Percentiles rank a stretch among this genome's conserved stretches.
These are phyloP conservation scores for Andrena trimmerana DNA, from an alignment of 2,888 invertebrate species.

Conservation along the genomic window DNA sequence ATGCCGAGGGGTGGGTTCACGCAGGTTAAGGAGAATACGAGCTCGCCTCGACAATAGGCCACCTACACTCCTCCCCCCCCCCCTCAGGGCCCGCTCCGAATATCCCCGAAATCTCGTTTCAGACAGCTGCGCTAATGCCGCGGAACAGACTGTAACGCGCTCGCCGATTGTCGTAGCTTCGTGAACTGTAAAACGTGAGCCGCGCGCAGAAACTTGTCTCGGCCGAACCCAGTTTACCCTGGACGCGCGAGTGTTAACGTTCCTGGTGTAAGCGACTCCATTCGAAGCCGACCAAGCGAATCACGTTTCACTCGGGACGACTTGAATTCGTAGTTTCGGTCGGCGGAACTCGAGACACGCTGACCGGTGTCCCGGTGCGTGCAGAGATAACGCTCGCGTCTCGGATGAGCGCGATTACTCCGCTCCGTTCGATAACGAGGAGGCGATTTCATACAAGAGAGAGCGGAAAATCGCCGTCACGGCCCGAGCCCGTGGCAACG, in stretches of 20 bases:
- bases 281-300: constrained; percentile 36
- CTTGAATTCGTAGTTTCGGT: constrained; percentile 19
- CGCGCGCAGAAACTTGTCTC: constrained; percentile 35
- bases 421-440: neutral
- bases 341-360: neutral
- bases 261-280: constrained; percentile 29
- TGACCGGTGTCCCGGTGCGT: constrained; percentile 1
- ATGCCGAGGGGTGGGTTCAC: constrained; percentile 57
- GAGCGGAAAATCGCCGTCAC: constrained; percentile 9
- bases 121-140: constrained; percentile 62
- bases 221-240: constrained; percentile 50
- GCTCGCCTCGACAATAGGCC: constrained; percentile 58
- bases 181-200: constrained; percentile 62
- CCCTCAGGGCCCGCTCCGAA: constrained; percentile 35
- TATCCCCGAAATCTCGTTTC: constrained; percentile 65
- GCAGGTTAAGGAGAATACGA: constrained; percentile 68
- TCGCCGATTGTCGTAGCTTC: constrained; percentile 63
- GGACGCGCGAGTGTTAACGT: constrained; percentile 57
- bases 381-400: neutral
- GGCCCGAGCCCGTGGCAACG: neutral
- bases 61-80: constrained; percentile 48
- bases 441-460: neutral
- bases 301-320: constrained; percentile 35
- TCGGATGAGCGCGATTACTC: neutral
- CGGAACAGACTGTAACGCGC: constrained; percentile 56